Evolutionary conservation across 2,888 invertebrate genomes (phyloP), one percentile per base, ranked within the genome.

Genomic region (Ennomos fuscantarius): DNA sequence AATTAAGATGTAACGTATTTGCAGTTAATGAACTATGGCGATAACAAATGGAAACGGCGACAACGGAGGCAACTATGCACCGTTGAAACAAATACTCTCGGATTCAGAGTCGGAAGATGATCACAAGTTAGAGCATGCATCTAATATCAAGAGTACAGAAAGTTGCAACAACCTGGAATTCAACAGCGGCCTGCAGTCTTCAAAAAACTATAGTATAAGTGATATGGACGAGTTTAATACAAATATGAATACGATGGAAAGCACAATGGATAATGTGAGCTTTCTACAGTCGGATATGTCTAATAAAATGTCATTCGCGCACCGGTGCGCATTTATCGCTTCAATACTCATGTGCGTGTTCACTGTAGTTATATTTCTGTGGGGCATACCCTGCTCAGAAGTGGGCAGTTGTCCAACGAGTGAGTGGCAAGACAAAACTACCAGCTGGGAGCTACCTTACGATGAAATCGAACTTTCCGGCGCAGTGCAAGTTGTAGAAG

Each of bases 101-200:
- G 96, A 96, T 83, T 95, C 96, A 0, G 95, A 96, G 72, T 96
- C 96, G 0, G 96, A 96, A 73, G 96, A 95, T 73, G 96, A 96
- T 34, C 80, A 84, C 11, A 86, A 85, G 69, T 62, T 86, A 42
- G 83, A 89, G 64, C 82, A 89, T 84, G 85, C 76, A 41, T 70
- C 70, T 60, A 80, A 81, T 50, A 79, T 83, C 56, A 83, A 84
- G 72, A 74, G 77, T 42, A 75, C 83, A 9, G 88, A 87, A 37
- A 87, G 86, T 65, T 88, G 86, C 70, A 88, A 88, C 65, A 87
- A 89, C 66, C 68, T 92, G 76, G 91, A 90, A 62, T 88, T 84
- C 66, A 91, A 91, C 62, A 90, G 87, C 66, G 91, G 91, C 31
- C 69, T 88, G 51, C 89, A 87, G 60, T 88, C 86, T 11, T 86